A percentile compares a stretch with the other conserved stretches of the same genome.
Evolutionary conservation across 37 sponge, comb jelly and placozoan genomes (phyloP).

Genomic region (Amphimedon queenslandica): DNA sequence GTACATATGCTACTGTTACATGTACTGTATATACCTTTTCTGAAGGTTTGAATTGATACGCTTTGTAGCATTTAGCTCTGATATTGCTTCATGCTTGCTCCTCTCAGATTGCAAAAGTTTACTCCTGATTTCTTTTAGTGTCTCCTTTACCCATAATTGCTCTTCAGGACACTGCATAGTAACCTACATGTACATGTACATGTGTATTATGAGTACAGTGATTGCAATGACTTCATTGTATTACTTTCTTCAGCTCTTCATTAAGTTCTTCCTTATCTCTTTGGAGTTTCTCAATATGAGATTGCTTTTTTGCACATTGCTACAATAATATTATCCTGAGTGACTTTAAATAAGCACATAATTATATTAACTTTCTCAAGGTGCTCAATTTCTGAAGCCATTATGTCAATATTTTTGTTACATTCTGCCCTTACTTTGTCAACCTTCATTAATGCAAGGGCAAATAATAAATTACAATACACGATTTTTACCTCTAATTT

Average conservation of each 20-base stretch:
- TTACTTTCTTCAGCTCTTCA: constrained; percentile 41
- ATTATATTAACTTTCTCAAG: constrained; percentile 56
- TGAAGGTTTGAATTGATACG: too few species aligned
- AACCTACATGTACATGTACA: too few species aligned
- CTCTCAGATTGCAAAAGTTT: too few species aligned
- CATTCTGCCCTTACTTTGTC: constrained; percentile 56
- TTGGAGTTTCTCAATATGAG: constrained; percentile 27
- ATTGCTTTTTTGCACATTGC: constrained; percentile 65
- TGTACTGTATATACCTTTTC: too few species aligned
- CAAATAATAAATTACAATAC: neutral
- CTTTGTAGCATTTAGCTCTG: too few species aligned
- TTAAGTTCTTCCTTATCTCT: constrained; percentile 62
- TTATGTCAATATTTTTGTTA: constrained; percentile 69
- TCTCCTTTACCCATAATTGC: too few species aligned
- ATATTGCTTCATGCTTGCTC: too few species aligned
- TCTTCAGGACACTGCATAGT: too few species aligned
- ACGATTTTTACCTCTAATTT: constrained; percentile 54
- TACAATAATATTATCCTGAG: too few species aligned
- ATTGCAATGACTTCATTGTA: neutral
- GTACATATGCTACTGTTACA: too few species aligned
- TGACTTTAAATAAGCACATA: neutral
- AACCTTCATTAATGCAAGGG: constrained; percentile 20
- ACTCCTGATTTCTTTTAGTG: too few species aligned
- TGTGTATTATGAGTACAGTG: neutral
- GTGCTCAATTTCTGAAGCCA: constrained; percentile 74